Conservation (phyloP, 1,140 invertebrate genomes). For the Brachionus plicatilis region DNA sequence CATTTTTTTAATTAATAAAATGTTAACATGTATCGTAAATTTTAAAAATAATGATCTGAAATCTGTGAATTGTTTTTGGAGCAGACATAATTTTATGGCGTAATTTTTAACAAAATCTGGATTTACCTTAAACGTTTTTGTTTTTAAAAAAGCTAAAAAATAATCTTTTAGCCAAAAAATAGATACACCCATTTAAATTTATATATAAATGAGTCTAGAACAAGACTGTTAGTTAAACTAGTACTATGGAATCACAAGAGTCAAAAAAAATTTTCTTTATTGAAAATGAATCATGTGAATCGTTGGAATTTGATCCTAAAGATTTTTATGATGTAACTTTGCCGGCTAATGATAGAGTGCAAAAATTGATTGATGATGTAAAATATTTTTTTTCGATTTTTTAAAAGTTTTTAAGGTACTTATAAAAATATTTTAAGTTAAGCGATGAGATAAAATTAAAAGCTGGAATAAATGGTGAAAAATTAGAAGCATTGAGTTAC, state of each 20-base stretch:
- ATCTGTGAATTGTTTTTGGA: neutral
- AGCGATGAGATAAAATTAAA: conserved; percentile 2
- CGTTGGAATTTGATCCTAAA: neutral
- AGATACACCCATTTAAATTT: neutral
- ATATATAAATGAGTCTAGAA: neutral
- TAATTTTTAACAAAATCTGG: neutral
- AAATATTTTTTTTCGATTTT: neutral
- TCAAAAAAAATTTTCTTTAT: neutral
- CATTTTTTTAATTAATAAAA: too few species aligned
- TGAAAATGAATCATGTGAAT: neutral
- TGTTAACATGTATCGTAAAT: too few species aligned
- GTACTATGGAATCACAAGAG: neutral
- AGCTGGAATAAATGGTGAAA: neutral
- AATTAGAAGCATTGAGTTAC: neutral
- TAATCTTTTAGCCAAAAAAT: neutral
- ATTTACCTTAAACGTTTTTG: neutral
- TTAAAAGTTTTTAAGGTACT: neutral
- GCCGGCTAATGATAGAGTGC: neutral
- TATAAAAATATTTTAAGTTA: neutral
- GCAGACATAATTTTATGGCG: neutral
- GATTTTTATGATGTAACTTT: neutral
- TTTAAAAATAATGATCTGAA: too few species aligned
- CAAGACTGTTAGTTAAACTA: neutral
- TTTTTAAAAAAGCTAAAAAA: neutral
- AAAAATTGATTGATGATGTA: conserved; percentile 22